Conservation (phyloP, 2,888 invertebrate genomes). For the Oligia latruncula region DNA sequence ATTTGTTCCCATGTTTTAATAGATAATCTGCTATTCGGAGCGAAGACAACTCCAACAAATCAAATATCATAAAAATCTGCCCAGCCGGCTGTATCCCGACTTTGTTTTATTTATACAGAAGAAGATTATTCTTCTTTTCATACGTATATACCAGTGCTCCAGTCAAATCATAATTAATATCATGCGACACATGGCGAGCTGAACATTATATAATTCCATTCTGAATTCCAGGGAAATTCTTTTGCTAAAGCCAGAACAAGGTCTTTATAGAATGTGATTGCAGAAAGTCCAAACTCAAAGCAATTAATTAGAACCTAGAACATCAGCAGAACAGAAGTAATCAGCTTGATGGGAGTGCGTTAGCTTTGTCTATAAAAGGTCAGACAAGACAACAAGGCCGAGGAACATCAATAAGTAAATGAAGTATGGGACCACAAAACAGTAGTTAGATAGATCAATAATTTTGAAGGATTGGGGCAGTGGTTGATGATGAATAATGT, state of each 20-base stretch:
- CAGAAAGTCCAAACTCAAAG: no score
- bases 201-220: neutral
- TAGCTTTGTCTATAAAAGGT: neutral
- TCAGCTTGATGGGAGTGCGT: no score
- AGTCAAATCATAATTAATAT: conserved; percentile 24
- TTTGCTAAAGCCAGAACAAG: neutral
- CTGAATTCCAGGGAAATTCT: neutral
- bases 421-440: neutral
- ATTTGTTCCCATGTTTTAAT: no score
- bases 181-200: neutral
- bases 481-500: neutral
- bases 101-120: no score
- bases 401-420: neutral
- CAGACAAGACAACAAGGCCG: neutral
- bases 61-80: no score
- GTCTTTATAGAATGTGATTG: neutral
- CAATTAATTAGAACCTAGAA: no score
- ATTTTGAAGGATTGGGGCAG: neutral
- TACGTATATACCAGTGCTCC: conserved; percentile 21
- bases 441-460: neutral
- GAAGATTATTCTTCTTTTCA: conserved; percentile 19
- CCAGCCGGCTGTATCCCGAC: no score
- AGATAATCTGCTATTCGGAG: no score
- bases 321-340: no score
- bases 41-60: no score